Conservation (phyloP, 2,888 invertebrate species). For the Balanococcus diminutus region DNA sequence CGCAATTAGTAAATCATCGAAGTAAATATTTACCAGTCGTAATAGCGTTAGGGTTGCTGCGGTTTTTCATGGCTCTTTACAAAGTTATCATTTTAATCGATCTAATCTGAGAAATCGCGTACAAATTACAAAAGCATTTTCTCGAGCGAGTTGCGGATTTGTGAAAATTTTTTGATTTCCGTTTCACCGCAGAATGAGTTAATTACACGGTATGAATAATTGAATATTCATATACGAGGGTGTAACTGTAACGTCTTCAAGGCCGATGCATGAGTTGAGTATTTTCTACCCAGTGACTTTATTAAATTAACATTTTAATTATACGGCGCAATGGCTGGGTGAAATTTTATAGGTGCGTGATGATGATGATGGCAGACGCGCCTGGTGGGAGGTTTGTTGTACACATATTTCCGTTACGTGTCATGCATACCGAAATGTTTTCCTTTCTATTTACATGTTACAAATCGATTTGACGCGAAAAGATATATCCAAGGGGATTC, state of each 20-base stretch:
- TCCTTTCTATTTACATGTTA: constrained; percentile 5
- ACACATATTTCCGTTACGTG: constrained; percentile 31
- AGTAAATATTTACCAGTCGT: background rate
- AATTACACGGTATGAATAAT: background rate
- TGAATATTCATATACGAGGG: background rate
- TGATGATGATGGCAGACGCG: background rate
- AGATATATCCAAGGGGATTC: background rate
- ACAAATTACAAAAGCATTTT: background rate
- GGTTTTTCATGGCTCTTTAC: background rate
- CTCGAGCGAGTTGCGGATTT: background rate
- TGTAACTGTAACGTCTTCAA: background rate
- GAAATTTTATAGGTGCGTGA: background rate
- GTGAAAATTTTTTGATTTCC: background rate
- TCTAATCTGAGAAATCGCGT: background rate
- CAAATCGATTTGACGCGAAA: constrained; percentile 21
- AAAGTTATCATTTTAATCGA: background rate
- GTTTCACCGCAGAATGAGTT: background rate
- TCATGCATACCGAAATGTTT: background rate
- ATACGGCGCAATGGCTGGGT: background rate
- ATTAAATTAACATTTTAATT: constrained; percentile 30
- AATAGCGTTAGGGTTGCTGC: background rate
- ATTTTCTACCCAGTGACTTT: constrained; percentile 11
- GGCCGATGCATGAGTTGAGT: background rate
- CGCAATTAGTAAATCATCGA: background rate
- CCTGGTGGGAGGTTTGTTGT: background rate